Base-by-base conservation (phyloP, 2,113 vertebrate genomes). In the Sebastes fasciatus region DNA sequence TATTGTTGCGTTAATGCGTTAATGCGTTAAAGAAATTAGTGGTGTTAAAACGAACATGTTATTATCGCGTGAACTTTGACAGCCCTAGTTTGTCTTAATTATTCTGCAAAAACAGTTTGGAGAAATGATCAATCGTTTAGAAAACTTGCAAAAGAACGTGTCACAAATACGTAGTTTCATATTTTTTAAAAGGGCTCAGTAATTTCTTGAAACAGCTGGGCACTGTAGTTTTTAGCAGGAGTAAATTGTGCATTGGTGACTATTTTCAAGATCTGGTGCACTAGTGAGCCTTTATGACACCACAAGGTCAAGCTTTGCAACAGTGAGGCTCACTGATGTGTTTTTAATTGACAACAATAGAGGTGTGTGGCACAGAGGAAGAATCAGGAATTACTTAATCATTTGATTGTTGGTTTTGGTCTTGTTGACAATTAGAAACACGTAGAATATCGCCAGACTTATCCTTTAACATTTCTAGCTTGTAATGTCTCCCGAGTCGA, bases 391-490 rank as follows among this genome's bases (percentile, higher is more conserved):
- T 26, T 34, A 57, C 49, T 5, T 73, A n/a, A 45, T 61, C 13
- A 48, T 17, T 65, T 72, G 14, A 63, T 55, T 51, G n/a, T 26
- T 69, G 12, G 45, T 61, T 72, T 49, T 34, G 26, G 17, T 77
- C 9, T 67, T 57, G 21, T 54, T 77, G 62, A 76, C 10, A 52
- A 1, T 11, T 17, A 63, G 16, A 49, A 84, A 76, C 68, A 69
- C 3, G 65, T 49, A 23, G 34, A 4, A 34, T 34, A 34, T 34
- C 34, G 3, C 34, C 34, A 34, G 16, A 21, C 17, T 54, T 68
- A 64, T 64, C 62, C 55, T 83, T 88, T 43, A 74, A 79, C 8
- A 58, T 40, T 16, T 51, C n/a, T 48, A 11, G 1, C 6, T 45
- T 10, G 6, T 6, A 23, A 14, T 48, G 6, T 62, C 40, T 67